Base-by-base conservation (phyloP, 2,888 invertebrate genomes). In the Pyralis farinalis region DNA sequence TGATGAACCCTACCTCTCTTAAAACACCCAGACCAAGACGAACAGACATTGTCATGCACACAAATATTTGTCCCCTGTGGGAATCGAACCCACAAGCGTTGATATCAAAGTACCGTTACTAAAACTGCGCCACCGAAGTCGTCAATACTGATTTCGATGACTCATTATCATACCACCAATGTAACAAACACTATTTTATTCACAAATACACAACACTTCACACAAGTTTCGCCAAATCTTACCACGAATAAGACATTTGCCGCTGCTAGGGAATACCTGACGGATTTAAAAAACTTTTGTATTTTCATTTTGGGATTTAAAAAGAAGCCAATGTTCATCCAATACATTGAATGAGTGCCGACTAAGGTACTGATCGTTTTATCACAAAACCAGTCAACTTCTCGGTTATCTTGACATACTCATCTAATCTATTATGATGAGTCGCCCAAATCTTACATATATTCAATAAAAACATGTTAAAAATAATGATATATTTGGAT, bases 241-340 rank as follows among this genome's bases (percentile, higher is more conserved):
- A 95, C 95, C 92, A 95, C 90, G 85, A 95, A 94, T 35, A 94
- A 63, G 47, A 93, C 84, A 78, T 95, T 96, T 61, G 95, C 93
- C 36, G 90, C 87, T 62, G 93, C 94, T 57, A 96, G 90, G 32
- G 92, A 90, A 78, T 94, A 94, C 68, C 93, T 93, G 63, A 96
- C 78, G 20, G 86, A 85, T 52, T 81, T 86, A 1, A 88, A 57
- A 42, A 71, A 46, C 37, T 71, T 77, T 76, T 82, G 91, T 78
- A 86, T 86, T 87, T 50, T 91, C 79, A 74, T 90, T 83, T 73
- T 30, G 11, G 7, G 25, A 25, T 25, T n/a, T 25, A 25, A 25
- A 1, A 25, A 25, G n/a, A 25, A 25, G 1, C 7, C 7, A 25
- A 25, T 25, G 25, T 25, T 25, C 9, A 25, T 25, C 25, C 25